Conservation (phyloP, 2,113 vertebrate genomes). For the Chinchilla lanigera region DNA sequence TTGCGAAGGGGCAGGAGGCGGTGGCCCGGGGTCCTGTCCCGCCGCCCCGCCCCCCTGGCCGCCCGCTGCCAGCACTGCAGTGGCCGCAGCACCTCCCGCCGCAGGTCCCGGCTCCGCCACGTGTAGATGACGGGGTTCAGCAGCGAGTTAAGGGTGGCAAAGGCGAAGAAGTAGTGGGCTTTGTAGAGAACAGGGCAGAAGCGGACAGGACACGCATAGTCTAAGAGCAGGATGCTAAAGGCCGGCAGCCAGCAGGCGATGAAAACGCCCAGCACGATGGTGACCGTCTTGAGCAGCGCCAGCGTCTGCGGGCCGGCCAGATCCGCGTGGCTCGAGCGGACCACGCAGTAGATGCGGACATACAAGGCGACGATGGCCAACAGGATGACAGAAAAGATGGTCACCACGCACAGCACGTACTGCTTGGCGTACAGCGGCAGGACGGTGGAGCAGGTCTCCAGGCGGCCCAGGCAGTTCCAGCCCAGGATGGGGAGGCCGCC, state of each 20-base stretch:
- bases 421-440: slow-evolving; percentile 96
- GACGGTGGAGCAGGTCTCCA: slow-evolving; percentile 91
- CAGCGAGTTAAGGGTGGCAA: slow-evolving; percentile 95
- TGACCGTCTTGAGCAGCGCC: slow-evolving; percentile 95
- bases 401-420: slow-evolving; percentile 94
- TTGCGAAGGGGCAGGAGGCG: slow-evolving; percentile 92
- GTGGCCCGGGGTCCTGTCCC: slow-evolving; percentile 85
- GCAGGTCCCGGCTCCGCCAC: slow-evolving; percentile 95
- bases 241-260: slow-evolving; percentile 97
- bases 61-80: slow-evolving; percentile 89
- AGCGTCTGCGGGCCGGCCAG: slow-evolving; percentile 90
- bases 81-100: slow-evolving; percentile 93
- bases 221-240: slow-evolving; percentile 94
- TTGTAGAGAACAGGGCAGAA: slow-evolving; percentile 90
- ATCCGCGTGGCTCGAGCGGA: slow-evolving; percentile 94
- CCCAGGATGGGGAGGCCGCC: slow-evolving; percentile 96
- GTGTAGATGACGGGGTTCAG: slow-evolving; percentile 98
- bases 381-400: slow-evolving; percentile 94
- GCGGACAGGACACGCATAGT: slow-evolving; percentile 88
- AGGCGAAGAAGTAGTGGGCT: slow-evolving; percentile 93
- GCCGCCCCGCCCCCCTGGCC: slow-evolving; percentile 83
- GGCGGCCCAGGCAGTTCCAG: slow-evolving; percentile 95
- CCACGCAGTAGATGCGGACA: slow-evolving; percentile 94
- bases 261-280: slow-evolving; percentile 97
- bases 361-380: slow-evolving; percentile 94